Percentiles rank a stretch among this genome's conserved stretches.
phyloP scores from a whole-genome alignment of 30 jellyfish, hydroid and myxozoan species.

The Nemopilema nomurai region DNA sequence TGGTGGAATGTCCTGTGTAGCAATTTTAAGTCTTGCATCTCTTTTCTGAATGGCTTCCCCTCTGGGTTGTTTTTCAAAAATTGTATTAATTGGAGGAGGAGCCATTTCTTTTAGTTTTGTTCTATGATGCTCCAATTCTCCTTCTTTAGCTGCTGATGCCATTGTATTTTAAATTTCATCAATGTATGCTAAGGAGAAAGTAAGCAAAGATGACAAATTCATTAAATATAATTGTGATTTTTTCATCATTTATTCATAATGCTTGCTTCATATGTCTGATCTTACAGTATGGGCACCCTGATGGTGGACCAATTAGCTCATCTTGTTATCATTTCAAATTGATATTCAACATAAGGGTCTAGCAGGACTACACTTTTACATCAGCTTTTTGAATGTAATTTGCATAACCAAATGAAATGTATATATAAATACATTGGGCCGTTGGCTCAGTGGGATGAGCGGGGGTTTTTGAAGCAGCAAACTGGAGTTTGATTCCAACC shows the following conservation, averaged over 20 bases:
- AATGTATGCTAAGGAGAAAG: constrained; percentile 3
- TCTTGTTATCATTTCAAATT: not conserved
- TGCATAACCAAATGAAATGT: not conserved
- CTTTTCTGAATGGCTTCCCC: constrained; percentile 8
- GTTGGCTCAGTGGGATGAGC: too few species aligned
- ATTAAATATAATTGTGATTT: not conserved
- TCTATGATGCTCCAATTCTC: constrained; percentile 6
- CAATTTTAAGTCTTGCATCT: not conserved
- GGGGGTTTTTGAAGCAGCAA: too few species aligned
- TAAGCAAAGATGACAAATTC: not conserved
- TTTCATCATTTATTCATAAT: not conserved
- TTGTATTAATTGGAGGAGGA: constrained; percentile 3
- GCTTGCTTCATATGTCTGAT: not conserved
- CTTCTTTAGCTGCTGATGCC: constrained; percentile 1
- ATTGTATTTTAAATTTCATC: not conserved
- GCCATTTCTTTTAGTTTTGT: constrained; percentile 1
- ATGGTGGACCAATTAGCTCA: not conserved
- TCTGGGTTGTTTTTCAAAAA: not conserved
- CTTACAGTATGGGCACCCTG: not conserved
- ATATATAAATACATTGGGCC: too few species aligned
- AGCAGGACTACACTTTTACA: not conserved
- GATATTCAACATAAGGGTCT: not conserved
- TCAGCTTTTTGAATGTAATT: too few species aligned
- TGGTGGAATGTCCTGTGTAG: not conserved
- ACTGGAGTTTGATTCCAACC: too few species aligned